phyloP scores from a whole-genome alignment of 2,888 invertebrate species.

The Pandemis heparana region DNA sequence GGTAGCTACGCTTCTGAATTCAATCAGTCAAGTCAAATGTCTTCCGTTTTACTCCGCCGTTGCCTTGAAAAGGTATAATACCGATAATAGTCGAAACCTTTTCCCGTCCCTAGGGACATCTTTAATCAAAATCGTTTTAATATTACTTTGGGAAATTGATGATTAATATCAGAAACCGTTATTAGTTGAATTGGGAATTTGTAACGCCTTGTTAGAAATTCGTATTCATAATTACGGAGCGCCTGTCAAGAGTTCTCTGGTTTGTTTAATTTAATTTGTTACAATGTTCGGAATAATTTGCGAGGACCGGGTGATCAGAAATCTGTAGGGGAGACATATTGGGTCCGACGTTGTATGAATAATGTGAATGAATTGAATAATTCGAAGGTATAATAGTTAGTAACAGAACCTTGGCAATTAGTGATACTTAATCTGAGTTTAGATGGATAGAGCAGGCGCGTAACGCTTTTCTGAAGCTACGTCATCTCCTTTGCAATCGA shows the following conservation, averaged over 20 bases:
- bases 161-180: slow-evolving; percentile 31
- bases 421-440: too few relatives aligned
- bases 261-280: slow-evolving; percentile 34
- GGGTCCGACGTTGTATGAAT: background rate
- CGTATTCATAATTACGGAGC: slow-evolving; percentile 12
- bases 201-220: slow-evolving; percentile 30
- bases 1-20: background rate
- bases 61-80: background rate
- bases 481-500: too few relatives aligned
- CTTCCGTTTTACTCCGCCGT: background rate
- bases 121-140: slow-evolving; percentile 19
- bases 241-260: background rate
- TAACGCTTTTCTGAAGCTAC: too few relatives aligned
- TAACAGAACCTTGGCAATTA: too few relatives aligned
- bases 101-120: slow-evolving; percentile 8
- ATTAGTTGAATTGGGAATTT: slow-evolving; percentile 34
- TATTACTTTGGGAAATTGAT: slow-evolving; percentile 23
- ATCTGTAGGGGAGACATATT: background rate
- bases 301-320: background rate
- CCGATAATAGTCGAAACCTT: background rate
- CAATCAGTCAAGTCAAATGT: background rate
- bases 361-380: background rate
- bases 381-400: too few relatives aligned
- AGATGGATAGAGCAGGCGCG: too few relatives aligned
- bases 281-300: slow-evolving; percentile 11